Conservation (phyloP, 2,888 invertebrate genomes). For the Myopa testacea region DNA sequence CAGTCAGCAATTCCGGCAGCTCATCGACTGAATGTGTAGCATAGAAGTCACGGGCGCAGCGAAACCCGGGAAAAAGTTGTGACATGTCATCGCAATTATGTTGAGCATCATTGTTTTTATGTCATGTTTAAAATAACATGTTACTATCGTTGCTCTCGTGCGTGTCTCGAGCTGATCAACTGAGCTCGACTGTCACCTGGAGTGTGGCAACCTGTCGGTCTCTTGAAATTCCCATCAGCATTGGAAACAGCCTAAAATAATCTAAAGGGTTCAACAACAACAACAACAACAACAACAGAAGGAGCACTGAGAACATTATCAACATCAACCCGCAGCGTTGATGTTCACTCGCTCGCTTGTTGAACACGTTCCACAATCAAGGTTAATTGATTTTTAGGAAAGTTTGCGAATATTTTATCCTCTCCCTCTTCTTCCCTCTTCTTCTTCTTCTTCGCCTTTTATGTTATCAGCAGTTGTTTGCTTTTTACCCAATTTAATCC, state of each 20-base stretch:
- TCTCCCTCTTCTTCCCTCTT: slow-evolving; percentile 14
- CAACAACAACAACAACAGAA: slow-evolving; percentile 13
- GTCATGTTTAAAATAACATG: too few species aligned
- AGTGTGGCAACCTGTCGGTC: too few species aligned
- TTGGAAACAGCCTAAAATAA: background rate
- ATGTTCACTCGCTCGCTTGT: background rate
- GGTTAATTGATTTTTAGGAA: slow-evolving; percentile 64
- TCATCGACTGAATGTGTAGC: background rate
- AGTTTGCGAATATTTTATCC: slow-evolving; percentile 38
- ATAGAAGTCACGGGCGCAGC: background rate
- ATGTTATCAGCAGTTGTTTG: background rate
- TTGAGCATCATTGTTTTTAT: too few species aligned
- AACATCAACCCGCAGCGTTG: slow-evolving; percentile 2
- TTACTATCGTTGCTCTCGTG: too few species aligned
- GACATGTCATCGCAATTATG: too few species aligned
- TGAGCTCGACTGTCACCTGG: too few species aligned
- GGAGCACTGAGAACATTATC: background rate
- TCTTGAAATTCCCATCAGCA: background rate
- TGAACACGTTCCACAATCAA: slow-evolving; percentile 57
- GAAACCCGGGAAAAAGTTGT: background rate
- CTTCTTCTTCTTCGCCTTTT: slow-evolving; percentile 1
- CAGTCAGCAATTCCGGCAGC: background rate
- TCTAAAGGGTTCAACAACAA: background rate
- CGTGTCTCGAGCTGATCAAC: too few species aligned
- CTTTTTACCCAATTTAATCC: background rate